phyloP scores from a whole-genome alignment of 1,140 invertebrate species.

The Asbolus verrucosus region DNA sequence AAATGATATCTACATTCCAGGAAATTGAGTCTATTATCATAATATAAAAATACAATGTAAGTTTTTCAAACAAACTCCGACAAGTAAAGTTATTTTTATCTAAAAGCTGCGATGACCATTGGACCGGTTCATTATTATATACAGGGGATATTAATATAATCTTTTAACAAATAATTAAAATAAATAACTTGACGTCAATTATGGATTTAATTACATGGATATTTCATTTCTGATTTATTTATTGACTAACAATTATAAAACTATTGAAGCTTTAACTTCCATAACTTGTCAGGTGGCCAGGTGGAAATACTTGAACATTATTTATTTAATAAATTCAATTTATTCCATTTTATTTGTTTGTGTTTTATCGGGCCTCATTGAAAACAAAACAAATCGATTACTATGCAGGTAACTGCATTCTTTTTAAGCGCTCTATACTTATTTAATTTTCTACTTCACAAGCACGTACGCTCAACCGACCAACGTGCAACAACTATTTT shows the following conservation, averaged over 20 bases:
- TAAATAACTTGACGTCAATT: conserved; percentile 46
- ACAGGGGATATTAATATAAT: conserved; percentile 14
- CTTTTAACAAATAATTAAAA: conserved; percentile 40
- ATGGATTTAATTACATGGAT: conserved; percentile 46
- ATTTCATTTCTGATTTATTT: conserved; percentile 48
- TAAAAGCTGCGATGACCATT: not conserved
- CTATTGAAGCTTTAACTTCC: conserved; percentile 47
- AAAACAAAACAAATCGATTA: conserved; percentile 50
- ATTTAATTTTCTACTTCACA: conserved; percentile 1
- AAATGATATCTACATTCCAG: conserved; percentile 46
- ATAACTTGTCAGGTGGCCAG: conserved; percentile 48
- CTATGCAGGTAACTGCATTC: conserved; percentile 46
- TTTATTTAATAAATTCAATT: conserved; percentile 52
- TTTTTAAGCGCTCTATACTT: conserved; percentile 27
- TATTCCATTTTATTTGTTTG: conserved; percentile 47
- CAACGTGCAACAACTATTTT: not conserved
- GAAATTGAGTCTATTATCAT: conserved; percentile 42
- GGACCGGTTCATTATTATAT: conserved; percentile 15
- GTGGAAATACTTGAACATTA: conserved; percentile 46
- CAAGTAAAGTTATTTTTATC: conserved; percentile 25
- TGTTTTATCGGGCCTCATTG: conserved; percentile 44
- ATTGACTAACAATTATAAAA: conserved; percentile 49
- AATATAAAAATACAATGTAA: conserved; percentile 36
- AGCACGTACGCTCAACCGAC: not conserved
- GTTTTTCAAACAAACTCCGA: conserved; percentile 6